Percentiles rank a stretch among this genome's conserved stretches.
Evolutionary conservation across 2,888 invertebrate genomes (phyloP).

Genomic region (Megalurothrips usitatus): DNA sequence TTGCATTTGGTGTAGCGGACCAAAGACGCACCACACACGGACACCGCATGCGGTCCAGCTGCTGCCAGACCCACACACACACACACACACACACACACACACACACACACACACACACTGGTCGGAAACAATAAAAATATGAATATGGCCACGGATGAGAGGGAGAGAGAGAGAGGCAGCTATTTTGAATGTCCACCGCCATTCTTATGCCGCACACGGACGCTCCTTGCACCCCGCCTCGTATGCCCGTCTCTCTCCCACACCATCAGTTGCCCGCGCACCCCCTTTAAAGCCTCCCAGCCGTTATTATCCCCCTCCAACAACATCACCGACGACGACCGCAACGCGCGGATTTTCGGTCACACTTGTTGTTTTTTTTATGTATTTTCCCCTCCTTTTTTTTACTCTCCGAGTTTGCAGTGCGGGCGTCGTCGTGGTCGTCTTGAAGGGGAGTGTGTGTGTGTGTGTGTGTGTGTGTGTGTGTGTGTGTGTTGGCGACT

Average conservation of each 20-base stretch:
- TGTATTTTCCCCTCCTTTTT: no score
- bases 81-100: not conserved
- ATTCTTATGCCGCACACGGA: slow-evolving; percentile 23
- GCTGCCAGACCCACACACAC: not conserved
- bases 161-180: not conserved
- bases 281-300: not conserved
- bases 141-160: slow-evolving; percentile 20
- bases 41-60: slow-evolving; percentile 23
- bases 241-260: not conserved
- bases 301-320: slow-evolving; percentile 2
- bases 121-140: slow-evolving; percentile 25
- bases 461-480: no score
- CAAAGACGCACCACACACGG: slow-evolving; percentile 16
- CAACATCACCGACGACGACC: slow-evolving; percentile 16
- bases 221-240: not conserved
- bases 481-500: no score
- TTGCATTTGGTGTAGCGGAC: slow-evolving; percentile 7
- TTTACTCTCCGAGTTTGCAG: not conserved
- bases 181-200: slow-evolving; percentile 26
- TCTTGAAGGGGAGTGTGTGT: not conserved
- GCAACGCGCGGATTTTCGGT: slow-evolving; percentile 16
- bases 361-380: not conserved
- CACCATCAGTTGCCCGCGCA: not conserved
- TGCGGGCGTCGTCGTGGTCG: no score
- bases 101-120: not conserved